Evolutionary conservation across 2,888 invertebrate species (phyloP).

Genomic region (Caenorhabditis angaria): DNA sequence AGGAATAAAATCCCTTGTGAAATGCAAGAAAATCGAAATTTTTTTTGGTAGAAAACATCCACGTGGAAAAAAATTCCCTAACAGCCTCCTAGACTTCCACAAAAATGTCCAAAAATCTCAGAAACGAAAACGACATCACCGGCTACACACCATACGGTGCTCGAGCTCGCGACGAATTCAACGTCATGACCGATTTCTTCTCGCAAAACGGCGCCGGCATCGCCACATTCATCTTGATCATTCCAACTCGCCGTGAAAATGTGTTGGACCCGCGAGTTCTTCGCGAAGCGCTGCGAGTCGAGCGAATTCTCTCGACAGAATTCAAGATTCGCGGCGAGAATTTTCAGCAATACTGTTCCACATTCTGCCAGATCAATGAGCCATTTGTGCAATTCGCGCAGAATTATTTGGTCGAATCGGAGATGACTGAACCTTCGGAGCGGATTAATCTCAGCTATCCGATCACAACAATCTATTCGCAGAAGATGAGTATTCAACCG

Average conservation of each 20-base stretch:
- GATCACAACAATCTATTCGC: conserved; percentile 59
- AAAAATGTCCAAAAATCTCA: conserved; percentile 8
- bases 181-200: conserved; percentile 51
- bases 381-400: conserved; percentile 64
- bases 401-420: conserved; percentile 31
- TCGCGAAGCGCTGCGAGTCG: conserved; percentile 57
- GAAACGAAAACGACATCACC: conserved; percentile 51
- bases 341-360: conserved; percentile 64
- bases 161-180: conserved; percentile 50
- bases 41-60: no score
- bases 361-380: conserved; percentile 69
- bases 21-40: no score
- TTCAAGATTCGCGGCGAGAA: conserved; percentile 61
- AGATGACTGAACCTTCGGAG: conserved; percentile 29
- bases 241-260: conserved; percentile 55
- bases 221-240: conserved; percentile 59
- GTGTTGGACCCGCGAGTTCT: conserved; percentile 51
- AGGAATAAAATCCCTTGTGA: no score
- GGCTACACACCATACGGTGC: conserved; percentile 70
- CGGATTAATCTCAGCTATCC: conserved; percentile 64
- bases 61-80: no score
- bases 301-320: conserved; percentile 52
- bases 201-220: conserved; percentile 57
- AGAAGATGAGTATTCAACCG: conserved; percentile 63
- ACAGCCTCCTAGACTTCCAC: no score